These are phyloP conservation scores for Vespertilio murinus DNA, from an alignment of 2,797 vertebrate species.

Conservation along the genomic window DNA sequence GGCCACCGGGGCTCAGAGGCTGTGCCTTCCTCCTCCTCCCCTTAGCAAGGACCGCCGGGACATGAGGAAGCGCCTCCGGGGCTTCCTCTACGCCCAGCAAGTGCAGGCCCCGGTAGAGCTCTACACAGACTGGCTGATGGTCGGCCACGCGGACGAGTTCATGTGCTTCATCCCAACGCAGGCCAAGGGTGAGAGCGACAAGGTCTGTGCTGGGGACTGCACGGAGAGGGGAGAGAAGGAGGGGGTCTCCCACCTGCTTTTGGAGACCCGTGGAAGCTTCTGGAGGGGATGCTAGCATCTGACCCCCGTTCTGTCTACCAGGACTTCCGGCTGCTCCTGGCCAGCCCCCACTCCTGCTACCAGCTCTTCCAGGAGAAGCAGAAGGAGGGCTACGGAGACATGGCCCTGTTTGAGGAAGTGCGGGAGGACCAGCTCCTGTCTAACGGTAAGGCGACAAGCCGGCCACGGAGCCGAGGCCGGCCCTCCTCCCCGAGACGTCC, in stretches of 20 bases:
- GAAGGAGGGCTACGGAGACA: conserved; percentile 86
- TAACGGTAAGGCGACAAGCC: background rate
- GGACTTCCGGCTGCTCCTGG: conserved; percentile 93
- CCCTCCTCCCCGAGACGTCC: rapidly evolving
- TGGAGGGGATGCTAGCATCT: background rate
- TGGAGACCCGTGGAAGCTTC: background rate
- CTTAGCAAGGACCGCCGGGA: conserved; percentile 83
- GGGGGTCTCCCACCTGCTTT: background rate
- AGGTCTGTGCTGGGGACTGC: background rate
- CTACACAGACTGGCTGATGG: conserved; percentile 92
- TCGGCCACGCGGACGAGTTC: conserved; percentile 93
- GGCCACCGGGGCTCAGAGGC: background rate
- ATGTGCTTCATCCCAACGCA: conserved; percentile 91
- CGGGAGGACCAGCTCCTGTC: background rate
- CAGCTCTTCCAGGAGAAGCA: conserved; percentile 88
- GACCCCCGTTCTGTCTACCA: conserved; percentile 59
- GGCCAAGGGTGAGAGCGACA: conserved; percentile 76
- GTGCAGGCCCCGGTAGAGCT: conserved; percentile 92
- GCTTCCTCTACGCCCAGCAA: conserved; percentile 92
- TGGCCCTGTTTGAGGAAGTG: conserved; percentile 86
- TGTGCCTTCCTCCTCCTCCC: too few species aligned
- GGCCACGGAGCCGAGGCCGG: rapidly evolving
- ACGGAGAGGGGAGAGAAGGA: background rate
- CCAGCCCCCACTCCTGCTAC: conserved; percentile 91
- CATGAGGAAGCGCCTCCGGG: conserved; percentile 87